phyloP scores from a whole-genome alignment of 1,140 invertebrate genomes.

The Littorina saxatilis region DNA sequence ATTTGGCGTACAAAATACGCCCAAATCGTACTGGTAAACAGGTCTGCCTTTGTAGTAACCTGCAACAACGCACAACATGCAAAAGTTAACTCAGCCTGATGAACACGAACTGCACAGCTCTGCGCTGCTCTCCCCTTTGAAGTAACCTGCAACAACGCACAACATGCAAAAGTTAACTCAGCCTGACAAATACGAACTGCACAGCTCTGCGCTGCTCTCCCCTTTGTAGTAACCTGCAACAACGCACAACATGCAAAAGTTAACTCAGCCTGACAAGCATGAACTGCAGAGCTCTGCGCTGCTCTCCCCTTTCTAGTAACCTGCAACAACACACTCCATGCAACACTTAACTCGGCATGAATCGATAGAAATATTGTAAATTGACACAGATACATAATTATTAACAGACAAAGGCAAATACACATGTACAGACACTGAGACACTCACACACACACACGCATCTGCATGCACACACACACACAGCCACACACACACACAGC shows the following conservation, averaged over 20 bases:
- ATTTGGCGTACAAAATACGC: no score
- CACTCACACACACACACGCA: neutral
- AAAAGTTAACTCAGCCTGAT: neutral
- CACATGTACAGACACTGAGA: neutral
- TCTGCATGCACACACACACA: slow-evolving; percentile 22
- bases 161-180: neutral
- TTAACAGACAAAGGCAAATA: neutral
- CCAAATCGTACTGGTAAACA: no score
- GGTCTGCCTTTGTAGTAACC: slow-evolving; percentile 28
- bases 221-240: no score
- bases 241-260: neutral
- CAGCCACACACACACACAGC: slow-evolving; percentile 2
- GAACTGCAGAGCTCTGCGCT: neutral
- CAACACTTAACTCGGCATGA: neutral
- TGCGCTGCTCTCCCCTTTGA: neutral
- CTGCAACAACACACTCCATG: neutral
- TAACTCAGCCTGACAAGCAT: neutral
- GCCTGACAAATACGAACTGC: neutral
- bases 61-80: no score
- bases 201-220: neutral
- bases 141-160: slow-evolving; percentile 16
- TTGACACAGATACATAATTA: neutral
- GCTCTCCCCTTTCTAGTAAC: neutral
- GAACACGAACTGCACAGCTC: neutral
- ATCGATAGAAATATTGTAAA: neutral